These are phyloP conservation scores for Sinocyclocheilus rhinocerous DNA, from an alignment of 2,113 vertebrate species.

Conservation along the genomic window DNA sequence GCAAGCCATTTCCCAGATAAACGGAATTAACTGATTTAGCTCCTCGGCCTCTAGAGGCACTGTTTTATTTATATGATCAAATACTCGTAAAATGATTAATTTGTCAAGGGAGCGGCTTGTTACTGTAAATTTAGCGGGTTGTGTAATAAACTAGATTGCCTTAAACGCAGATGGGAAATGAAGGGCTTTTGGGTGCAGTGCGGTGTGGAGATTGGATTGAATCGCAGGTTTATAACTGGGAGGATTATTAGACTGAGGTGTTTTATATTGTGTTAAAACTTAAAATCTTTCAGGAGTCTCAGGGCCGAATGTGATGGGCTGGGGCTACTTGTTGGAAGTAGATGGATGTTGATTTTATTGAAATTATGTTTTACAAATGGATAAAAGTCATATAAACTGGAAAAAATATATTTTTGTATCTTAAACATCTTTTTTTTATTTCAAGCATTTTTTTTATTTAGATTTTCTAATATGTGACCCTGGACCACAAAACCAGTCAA, in stretches of 20 bases:
- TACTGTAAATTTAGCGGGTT: constrained; percentile 87
- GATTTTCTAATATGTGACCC: no score
- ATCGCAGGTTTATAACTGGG: constrained; percentile 75
- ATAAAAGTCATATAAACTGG: neutral
- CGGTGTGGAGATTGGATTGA: constrained; percentile 76
- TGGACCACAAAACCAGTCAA: no score
- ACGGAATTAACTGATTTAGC: constrained; percentile 73
- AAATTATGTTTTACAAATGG: no score
- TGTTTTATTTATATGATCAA: constrained; percentile 85
- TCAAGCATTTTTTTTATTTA: no score
- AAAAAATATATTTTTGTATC: neutral
- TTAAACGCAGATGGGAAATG: constrained; percentile 84
- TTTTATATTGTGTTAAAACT: constrained; percentile 1
- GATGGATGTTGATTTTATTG: neutral
- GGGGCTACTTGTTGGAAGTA: neutral
- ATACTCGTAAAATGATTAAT: constrained; percentile 80
- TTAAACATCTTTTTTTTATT: neutral
- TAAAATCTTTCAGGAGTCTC: neutral
- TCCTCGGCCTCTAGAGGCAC: constrained; percentile 74
- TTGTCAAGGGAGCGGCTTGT: constrained; percentile 80
- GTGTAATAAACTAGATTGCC: constrained; percentile 87
- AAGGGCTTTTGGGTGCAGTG: constrained; percentile 70
- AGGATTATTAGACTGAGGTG: constrained; percentile 67
- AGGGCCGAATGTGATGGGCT: neutral
- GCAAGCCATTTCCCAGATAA: constrained; percentile 68